phyloP scores from a whole-genome alignment of 2,113 vertebrate genomes.

The Zosterops japonicus region DNA sequence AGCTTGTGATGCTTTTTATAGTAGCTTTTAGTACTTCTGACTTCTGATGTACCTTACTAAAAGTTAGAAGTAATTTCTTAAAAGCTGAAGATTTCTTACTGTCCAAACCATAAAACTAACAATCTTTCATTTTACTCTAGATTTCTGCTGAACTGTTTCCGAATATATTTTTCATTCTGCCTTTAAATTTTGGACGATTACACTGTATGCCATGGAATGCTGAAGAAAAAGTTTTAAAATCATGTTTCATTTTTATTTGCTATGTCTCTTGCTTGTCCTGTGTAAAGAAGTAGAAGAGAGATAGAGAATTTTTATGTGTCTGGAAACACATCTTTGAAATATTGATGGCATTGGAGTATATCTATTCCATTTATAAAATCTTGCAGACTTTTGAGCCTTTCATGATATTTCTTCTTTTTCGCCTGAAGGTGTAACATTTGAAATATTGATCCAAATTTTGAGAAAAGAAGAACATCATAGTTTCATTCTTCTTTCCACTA shows the following conservation, averaged over 20 bases:
- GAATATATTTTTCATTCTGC: not conserved
- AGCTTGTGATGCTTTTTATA: not conserved
- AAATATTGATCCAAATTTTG: constrained; percentile 11
- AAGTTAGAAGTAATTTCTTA: not conserved
- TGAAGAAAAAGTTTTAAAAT: not conserved
- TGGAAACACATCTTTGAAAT: not conserved
- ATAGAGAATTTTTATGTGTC: not conserved
- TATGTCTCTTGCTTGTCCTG: not conserved
- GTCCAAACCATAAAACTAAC: not conserved
- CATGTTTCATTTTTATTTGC: not conserved
- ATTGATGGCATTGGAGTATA: not conserved
- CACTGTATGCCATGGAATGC: not conserved
- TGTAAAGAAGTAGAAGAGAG: not conserved
- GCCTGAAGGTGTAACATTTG: not conserved
- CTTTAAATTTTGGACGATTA: not conserved
- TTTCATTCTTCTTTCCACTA: not conserved
- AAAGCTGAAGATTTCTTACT: not conserved
- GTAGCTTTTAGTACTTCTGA: not conserved
- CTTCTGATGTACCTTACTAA: not conserved
- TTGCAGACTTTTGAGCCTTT: not conserved
- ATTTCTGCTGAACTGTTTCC: not conserved
- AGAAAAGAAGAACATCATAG: not conserved
- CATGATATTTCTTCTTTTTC: not conserved
- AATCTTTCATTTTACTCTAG: not conserved
- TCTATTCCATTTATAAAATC: not conserved